Evolutionary conservation across 2,113 vertebrate genomes (phyloP).

Genomic region (Carollia perspicillata): DNA sequence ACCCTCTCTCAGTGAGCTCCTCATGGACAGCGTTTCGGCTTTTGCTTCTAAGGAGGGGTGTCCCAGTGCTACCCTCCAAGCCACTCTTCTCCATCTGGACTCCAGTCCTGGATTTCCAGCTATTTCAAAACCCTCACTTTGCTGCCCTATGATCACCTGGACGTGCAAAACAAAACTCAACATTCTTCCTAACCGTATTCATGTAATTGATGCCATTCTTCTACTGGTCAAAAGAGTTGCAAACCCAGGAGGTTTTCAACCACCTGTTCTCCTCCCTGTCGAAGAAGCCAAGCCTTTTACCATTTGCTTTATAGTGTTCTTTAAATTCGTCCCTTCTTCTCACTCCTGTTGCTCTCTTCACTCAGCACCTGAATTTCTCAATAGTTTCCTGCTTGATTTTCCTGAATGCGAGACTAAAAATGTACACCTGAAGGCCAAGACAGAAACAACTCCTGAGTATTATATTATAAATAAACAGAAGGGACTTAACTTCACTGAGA

Average conservation of each 20-base stretch:
- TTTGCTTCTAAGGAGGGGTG: neutral
- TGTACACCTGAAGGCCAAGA: constrained; percentile 1
- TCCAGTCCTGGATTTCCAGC: neutral
- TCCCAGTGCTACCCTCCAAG: neutral
- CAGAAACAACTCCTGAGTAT: neutral
- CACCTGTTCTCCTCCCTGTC: neutral
- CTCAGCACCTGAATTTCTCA: neutral
- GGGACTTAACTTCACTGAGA: neutral
- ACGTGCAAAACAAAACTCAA: neutral
- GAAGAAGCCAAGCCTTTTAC: constrained; percentile 3
- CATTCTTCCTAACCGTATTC: neutral
- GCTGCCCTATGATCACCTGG: neutral
- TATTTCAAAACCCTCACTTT: constrained; percentile 2
- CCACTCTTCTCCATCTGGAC: neutral
- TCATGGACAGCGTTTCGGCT: neutral
- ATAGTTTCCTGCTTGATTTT: constrained; percentile 28
- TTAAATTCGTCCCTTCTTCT: neutral
- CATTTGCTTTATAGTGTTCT: neutral
- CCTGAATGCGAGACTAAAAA: neutral
- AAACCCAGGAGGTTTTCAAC: neutral
- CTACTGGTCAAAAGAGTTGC: neutral
- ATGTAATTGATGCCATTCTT: neutral
- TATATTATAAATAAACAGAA: neutral
- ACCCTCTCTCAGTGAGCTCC: neutral
- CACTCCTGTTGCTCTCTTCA: neutral